These are phyloP conservation scores for Urosaurus nigricauda DNA, from an alignment of 2,797 vertebrate genomes.

Conservation along the genomic window DNA sequence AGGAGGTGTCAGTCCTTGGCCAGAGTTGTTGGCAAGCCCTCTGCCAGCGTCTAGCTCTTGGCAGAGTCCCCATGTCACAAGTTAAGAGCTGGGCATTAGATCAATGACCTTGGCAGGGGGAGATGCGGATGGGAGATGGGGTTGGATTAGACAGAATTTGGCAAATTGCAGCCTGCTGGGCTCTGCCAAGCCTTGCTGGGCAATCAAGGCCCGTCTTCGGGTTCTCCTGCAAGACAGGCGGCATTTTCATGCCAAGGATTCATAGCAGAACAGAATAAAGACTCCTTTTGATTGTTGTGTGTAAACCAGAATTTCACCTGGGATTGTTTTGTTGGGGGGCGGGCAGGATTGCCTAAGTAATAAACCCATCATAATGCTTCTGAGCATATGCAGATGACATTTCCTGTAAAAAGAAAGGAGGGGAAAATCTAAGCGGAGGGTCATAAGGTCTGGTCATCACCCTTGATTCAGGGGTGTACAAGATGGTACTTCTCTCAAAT, in stretches of 20 bases:
- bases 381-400: conserved; percentile 4
- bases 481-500: too few relatives aligned
- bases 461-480: too few relatives aligned
- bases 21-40: conserved; percentile 50
- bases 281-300: background rate
- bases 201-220: conserved; percentile 45
- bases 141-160: conserved; percentile 46
- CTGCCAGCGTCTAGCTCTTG: conserved; percentile 30
- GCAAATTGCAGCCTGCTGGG: conserved; percentile 55
- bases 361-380: background rate
- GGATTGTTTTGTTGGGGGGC: background rate
- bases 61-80: conserved; percentile 34
- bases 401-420: background rate
- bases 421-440: background rate
- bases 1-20: conserved; percentile 68
- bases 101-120: conserved; percentile 69
- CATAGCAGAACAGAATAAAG: background rate
- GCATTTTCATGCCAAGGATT: background rate
- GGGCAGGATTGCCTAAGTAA: background rate
- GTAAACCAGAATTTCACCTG: background rate
- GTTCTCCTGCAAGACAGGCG: conserved; percentile 10
- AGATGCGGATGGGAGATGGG: conserved; percentile 38
- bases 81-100: conserved; percentile 62
- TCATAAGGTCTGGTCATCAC: too few relatives aligned
- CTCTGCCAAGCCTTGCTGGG: conserved; percentile 44